Base-by-base conservation (phyloP, 37 sponge, comb jelly and placozoan species). In the Theonella swinhoei region DNA sequence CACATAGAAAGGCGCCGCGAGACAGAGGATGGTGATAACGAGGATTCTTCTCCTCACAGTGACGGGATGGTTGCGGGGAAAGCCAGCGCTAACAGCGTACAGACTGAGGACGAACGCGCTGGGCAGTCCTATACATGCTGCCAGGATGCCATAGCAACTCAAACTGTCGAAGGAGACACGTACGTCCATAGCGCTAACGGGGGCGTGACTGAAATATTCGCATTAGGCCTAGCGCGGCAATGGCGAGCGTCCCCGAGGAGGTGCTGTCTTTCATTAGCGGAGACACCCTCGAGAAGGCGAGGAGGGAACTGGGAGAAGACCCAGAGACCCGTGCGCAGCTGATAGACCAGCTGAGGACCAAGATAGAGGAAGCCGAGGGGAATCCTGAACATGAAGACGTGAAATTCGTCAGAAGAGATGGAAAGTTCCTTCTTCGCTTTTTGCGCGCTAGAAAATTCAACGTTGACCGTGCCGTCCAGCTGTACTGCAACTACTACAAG, bases 361-460 rank as follows among this genome's bases (percentile, higher is more conserved):
- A 30, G 7, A 29, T 29, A 66, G 67, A 5, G 67, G 31, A 66
- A 29, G 31, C 31, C 23, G 8, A 30, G 67, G 19, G n/a, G 0
- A 39, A 43, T 41, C 74, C 74, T 37, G 42, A 82, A 24, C 65
- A 83, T 34, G 42, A 75, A 66, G 58, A 37, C 3, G 14, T 75
- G 26, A 47, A 24, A n/a, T 67, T 83, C 34, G 4, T 39, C 32
- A 31, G 92, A 72, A 59, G 72, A 5, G 92, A 92, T 58, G 79
- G 60, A 32, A 40, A 82, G 42, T 92, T 92, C 34, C 84, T 92
- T 26, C 61, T 92, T 1, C 75, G 88, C 4, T 92, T 88, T 62
- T 42, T 92, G 1, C 29, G 92, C 0, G 85, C 92, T 28, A 68
- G 59, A 34, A 92, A 92, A 80, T 92, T 87, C 62, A 85, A 92